These are phyloP conservation scores for Erpetoichthys calabaricus DNA, from an alignment of 2,797 vertebrate species.

Conservation along the genomic window DNA sequence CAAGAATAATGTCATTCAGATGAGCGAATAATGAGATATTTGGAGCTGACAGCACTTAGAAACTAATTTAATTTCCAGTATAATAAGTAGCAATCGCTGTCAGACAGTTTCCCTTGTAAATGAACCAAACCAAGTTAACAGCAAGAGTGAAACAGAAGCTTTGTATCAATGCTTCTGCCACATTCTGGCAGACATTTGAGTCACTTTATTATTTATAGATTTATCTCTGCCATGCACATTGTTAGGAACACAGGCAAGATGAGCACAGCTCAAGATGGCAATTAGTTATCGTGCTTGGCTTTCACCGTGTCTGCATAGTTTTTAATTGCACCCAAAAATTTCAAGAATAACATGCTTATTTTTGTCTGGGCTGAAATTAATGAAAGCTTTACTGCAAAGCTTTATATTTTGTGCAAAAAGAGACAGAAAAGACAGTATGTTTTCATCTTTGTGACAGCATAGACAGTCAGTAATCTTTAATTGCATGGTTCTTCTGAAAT, in stretches of 20 bases:
- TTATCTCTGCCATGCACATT: neutral
- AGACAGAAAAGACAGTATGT: neutral
- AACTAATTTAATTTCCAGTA: neutral
- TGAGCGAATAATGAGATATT: conserved; percentile 1
- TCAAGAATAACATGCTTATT: conserved; percentile 6
- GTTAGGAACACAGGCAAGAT: neutral
- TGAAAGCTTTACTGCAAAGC: conserved; percentile 6
- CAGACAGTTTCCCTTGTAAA: neutral
- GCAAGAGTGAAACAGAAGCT: neutral
- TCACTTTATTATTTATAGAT: conserved; percentile 1
- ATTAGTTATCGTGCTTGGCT: neutral
- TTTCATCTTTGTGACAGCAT: neutral
- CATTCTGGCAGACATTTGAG: neutral
- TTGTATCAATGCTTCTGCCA: neutral
- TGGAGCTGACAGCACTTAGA: conserved; percentile 5
- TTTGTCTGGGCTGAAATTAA: conserved; percentile 9
- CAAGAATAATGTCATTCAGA: neutral
- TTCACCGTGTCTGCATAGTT: conserved; percentile 2
- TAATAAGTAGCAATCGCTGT: neutral
- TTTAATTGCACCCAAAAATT: conserved; percentile 7
- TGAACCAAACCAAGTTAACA: conserved; percentile 2
- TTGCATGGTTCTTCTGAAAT: neutral
- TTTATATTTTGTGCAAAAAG: conserved; percentile 1
- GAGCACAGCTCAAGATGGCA: neutral
- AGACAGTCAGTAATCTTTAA: neutral